Conservation (phyloP, 2,113 vertebrate species). For the Falco punctatus region DNA sequence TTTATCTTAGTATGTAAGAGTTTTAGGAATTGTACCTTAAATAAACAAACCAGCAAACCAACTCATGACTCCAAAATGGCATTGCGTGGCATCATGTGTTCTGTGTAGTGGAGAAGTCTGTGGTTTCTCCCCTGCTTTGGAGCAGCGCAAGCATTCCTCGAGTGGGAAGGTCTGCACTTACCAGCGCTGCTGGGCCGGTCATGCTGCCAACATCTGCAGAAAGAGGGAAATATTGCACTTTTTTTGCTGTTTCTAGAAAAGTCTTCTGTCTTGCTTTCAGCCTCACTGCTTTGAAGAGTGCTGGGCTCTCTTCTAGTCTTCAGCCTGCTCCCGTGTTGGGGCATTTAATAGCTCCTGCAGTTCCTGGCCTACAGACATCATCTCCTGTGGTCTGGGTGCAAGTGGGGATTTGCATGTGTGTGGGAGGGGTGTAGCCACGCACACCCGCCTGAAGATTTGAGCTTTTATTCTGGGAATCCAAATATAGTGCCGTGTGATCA, state of each 20-base stretch:
- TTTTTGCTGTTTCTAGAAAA: accelerated
- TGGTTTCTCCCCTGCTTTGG: not conserved
- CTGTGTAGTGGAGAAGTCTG: not conserved
- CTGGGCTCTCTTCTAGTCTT: not conserved
- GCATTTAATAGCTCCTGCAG: accelerated
- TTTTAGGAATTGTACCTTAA: not conserved
- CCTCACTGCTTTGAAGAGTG: not conserved
- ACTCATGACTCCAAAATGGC: not conserved
- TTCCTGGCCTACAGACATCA: accelerated
- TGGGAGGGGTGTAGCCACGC: not conserved
- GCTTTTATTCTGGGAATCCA: constrained; percentile 6
- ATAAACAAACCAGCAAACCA: not conserved
- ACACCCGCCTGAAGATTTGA: not conserved
- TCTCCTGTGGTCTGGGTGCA: not conserved
- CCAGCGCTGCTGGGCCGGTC: not conserved
- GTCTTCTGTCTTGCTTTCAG: not conserved
- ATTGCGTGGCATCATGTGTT: accelerated
- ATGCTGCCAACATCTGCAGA: not conserved
- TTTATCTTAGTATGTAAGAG: not conserved
- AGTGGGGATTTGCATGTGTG: not conserved
- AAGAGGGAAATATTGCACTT: no score
- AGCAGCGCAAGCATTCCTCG: not conserved
- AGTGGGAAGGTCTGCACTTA: not conserved
- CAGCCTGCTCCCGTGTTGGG: not conserved
- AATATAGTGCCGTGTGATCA: not conserved